Base-by-base conservation (phyloP, 2,797 vertebrate genomes). In the Ambastaia sidthimunki region DNA sequence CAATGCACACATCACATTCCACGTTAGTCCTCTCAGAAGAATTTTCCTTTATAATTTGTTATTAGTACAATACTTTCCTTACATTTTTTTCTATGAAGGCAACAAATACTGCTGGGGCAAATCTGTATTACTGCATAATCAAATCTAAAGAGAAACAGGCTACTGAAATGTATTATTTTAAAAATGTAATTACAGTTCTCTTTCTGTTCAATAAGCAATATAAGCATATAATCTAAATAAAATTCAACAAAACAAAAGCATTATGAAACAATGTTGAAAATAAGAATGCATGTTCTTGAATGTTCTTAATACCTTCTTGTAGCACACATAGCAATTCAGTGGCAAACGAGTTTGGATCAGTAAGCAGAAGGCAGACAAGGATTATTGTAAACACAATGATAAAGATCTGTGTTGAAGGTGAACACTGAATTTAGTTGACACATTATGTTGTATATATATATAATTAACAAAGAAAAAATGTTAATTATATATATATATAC, bases 311-410 rank as follows among this genome's bases (percentile, higher is more conserved):
- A 50, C 5, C 50, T 52, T 52, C 5, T 7, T 52, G 15, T 52
- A 52, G 16, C 50, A 52, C 50, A 52, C 50, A 55, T 31, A 23
- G n/a, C 7, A 11, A 5, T 71, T 19, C 16, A 16, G 31, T 57
- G 50, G 15, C 13, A 11, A 19, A 72, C 31, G 7, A 21, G 31
- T 57, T 23, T 12, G 19, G 13, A 41, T 57, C 34, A 72, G 54
- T 72, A 72, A 72, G 21, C 70, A 72, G 52, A 72, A 37, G 13
- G 52, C 52, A 57, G 70, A 0, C 3, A 23, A 6, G 34, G 70
- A 72, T 59, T 18, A 44, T 11, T 41, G 52, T 41, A 21, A 71
- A 16, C 31, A 55, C 50, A 18, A 52, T 52, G 50, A 16, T 55
- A 2, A 37, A 41, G 7, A 72, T 72, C 15, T 72, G 34, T 34